Percentiles rank a stretch among this genome's conserved stretches.
Evolutionary conservation across 2,888 invertebrate species (phyloP).

Genomic region (Hirtodrosophila duncani): DNA sequence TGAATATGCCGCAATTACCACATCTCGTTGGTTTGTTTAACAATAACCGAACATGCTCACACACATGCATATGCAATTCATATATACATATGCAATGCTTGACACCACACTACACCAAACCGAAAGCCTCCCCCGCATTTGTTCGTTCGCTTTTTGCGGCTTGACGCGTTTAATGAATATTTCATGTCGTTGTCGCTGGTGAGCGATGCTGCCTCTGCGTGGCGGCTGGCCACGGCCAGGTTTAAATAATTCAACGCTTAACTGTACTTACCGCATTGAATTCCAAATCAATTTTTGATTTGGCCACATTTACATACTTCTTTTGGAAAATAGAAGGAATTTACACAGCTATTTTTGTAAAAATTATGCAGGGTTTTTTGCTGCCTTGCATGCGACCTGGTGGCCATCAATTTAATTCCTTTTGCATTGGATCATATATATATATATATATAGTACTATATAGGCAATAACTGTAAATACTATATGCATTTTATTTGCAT

Average conservation of each 20-base stretch:
- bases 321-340: too few relatives aligned
- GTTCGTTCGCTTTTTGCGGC: constrained; percentile 40
- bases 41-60: constrained; percentile 14
- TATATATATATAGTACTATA: constrained; percentile 16
- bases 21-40: constrained; percentile 12
- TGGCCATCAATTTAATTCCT: constrained; percentile 6
- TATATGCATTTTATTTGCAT: constrained; percentile 56
- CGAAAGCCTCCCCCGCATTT: constrained; percentile 10
- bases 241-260: constrained; percentile 61
- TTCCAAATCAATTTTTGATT: constrained; percentile 71
- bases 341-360: constrained; percentile 4
- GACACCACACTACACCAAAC: background rate
- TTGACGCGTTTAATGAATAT: constrained; percentile 63
- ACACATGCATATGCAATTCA: background rate
- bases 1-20: too few relatives aligned
- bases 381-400: constrained; percentile 17
- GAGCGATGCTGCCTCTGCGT: constrained; percentile 16
- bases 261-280: constrained; percentile 61
- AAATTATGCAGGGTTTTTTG: constrained; percentile 1
- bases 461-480: constrained; percentile 21
- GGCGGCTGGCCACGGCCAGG: constrained; percentile 11
- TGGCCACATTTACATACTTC: constrained; percentile 31
- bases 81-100: background rate
- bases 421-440: constrained; percentile 1
- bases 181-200: constrained; percentile 50